These are phyloP conservation scores for Acronicta leporina DNA, from an alignment of 2,888 invertebrate genomes.

Conservation along the genomic window DNA sequence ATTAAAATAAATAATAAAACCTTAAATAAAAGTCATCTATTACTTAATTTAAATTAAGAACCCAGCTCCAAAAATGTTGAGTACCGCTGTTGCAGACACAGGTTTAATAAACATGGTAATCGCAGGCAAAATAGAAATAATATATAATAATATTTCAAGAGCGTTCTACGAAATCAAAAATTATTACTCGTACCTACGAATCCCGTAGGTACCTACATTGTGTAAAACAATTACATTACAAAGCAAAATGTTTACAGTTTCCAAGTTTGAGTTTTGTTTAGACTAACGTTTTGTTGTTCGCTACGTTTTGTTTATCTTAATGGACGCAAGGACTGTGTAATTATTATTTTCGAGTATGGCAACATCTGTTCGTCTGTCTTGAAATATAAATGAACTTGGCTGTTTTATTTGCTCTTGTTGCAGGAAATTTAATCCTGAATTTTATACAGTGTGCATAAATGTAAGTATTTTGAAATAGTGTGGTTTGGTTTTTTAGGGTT, in stretches of 20 bases:
- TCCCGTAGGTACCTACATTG: slow-evolving; percentile 7
- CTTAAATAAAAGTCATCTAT: neutral
- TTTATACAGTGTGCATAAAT: neutral
- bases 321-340: slow-evolving; percentile 1
- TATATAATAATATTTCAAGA: slow-evolving; percentile 24
- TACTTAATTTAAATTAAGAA: neutral
- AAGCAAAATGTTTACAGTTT: slow-evolving; percentile 23
- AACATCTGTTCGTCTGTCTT: neutral
- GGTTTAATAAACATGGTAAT: slow-evolving; percentile 37
- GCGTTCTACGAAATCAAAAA: slow-evolving; percentile 10
- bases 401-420: neutral
- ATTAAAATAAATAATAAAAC: neutral
- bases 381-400: neutral
- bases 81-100: slow-evolving; percentile 1
- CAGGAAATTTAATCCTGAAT: neutral
- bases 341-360: neutral
- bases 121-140: slow-evolving; percentile 24
- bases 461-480: neutral
- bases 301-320: slow-evolving; percentile 8
- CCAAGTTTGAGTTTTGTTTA: slow-evolving; percentile 7
- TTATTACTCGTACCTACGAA: slow-evolving; percentile 5
- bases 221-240: slow-evolving; percentile 14
- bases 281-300: slow-evolving; percentile 14
- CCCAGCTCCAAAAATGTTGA: neutral
- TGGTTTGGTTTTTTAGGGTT: too few species aligned